phyloP scores from a whole-genome alignment of 2,113 vertebrate species.

The Micronycteris hirsuta region DNA sequence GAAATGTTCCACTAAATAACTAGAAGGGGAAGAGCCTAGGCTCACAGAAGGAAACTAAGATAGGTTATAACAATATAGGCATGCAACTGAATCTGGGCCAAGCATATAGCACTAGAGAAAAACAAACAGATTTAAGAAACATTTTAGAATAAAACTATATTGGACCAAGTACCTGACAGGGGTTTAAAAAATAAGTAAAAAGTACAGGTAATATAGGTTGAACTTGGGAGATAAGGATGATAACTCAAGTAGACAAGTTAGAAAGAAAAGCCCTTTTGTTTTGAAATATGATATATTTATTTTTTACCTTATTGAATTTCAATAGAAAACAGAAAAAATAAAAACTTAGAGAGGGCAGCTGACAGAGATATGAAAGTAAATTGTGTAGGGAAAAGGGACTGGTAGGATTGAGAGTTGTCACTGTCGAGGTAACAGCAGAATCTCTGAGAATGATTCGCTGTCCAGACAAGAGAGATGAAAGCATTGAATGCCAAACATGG shows the following conservation, averaged over 20 bases:
- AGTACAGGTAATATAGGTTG: not conserved
- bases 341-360: not conserved
- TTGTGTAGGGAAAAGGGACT: not conserved
- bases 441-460: not conserved
- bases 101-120: not conserved
- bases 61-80: not conserved
- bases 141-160: not conserved
- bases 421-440: not conserved
- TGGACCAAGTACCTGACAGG: not conserved
- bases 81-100: not conserved
- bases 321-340: not conserved
- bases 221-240: not conserved
- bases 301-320: not conserved
- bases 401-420: not conserved
- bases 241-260: not conserved
- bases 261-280: not conserved
- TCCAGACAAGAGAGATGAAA: not conserved
- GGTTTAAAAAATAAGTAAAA: not conserved
- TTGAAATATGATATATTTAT: not conserved
- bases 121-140: not conserved
- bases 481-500: not conserved
- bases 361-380: conserved; percentile 2
- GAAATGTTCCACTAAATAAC: not conserved
- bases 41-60: not conserved
- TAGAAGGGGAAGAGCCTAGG: not conserved